A percentile compares a stretch with the other conserved stretches of the same genome.
phyloP scores from a whole-genome alignment of 2,797 vertebrate species.

The Molossus alvarezi region DNA sequence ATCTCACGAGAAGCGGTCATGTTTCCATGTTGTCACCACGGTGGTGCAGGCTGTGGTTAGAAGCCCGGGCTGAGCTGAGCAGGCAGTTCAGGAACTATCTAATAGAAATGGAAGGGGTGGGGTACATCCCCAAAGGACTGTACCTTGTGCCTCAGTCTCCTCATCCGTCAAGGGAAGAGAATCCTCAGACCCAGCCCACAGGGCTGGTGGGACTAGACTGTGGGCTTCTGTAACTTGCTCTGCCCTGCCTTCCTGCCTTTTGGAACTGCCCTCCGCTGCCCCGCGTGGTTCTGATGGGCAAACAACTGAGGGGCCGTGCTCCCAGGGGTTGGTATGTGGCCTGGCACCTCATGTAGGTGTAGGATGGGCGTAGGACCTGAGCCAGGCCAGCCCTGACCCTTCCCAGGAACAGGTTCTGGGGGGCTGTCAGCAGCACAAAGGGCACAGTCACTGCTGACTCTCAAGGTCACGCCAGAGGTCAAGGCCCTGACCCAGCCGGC shows the following conservation, averaged over 20 bases:
- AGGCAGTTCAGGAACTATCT: background rate
- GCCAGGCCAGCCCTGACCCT: background rate
- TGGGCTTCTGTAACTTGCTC: background rate
- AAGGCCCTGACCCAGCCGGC: background rate
- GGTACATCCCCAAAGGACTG: background rate
- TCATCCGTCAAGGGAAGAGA: background rate
- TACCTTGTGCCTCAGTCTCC: background rate
- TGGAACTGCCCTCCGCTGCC: fast-evolving
- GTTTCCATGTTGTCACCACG: too few species aligned
- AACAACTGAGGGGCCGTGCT: background rate
- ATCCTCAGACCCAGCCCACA: background rate
- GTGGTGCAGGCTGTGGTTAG: background rate
- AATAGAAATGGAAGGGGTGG: background rate
- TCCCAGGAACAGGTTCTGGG: background rate
- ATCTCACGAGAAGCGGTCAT: fast-evolving
- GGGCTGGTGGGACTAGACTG: background rate
- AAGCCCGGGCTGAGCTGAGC: background rate
- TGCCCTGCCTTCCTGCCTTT: background rate
- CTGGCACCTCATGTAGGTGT: background rate
- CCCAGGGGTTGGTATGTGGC: background rate
- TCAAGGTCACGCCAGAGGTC: background rate
- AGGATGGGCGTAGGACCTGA: background rate
- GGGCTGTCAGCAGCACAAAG: background rate
- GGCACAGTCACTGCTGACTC: fast-evolving
- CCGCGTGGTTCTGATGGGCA: background rate